These are phyloP conservation scores for Theodoxus fluviatilis DNA, from an alignment of 2,888 invertebrate species.

Conservation along the genomic window DNA sequence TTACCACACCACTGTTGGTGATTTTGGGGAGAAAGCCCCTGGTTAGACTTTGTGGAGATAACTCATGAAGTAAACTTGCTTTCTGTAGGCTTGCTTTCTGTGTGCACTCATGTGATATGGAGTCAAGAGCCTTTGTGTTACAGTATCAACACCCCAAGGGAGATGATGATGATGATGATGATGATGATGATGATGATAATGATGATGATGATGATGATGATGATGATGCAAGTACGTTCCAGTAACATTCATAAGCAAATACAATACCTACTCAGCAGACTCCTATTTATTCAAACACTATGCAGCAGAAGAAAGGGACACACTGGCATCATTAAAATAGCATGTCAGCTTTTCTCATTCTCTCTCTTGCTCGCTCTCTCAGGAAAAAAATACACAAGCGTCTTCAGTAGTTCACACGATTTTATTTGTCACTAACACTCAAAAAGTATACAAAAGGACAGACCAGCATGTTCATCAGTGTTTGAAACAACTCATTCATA, in stretches of 20 bases:
- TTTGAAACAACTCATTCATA: too few species aligned
- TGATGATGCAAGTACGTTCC: not conserved
- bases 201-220: constrained; percentile 4
- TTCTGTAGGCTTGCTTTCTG: too few species aligned
- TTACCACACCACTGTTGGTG: too few species aligned
- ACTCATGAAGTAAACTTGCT: too few species aligned
- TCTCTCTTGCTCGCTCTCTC: not conserved
- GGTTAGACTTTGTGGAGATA: too few species aligned
- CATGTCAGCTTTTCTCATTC: not conserved
- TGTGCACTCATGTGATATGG: not conserved
- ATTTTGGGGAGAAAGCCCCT: too few species aligned
- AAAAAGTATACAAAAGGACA: too few species aligned
- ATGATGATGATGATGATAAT: constrained; percentile 8
- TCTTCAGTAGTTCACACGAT: not conserved
- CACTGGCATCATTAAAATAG: not conserved
- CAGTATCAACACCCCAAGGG: not conserved
- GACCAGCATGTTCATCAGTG: too few species aligned
- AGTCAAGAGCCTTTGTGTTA: not conserved
- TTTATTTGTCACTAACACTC: too few species aligned
- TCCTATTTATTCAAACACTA: too few species aligned
- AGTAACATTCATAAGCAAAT: not conserved
- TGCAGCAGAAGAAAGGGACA: too few species aligned
- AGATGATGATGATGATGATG: not conserved
- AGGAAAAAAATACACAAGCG: not conserved
- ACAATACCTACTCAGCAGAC: not conserved